These are phyloP conservation scores for Neoniphon sammara DNA, from an alignment of 2,797 vertebrate species.

Conservation along the genomic window DNA sequence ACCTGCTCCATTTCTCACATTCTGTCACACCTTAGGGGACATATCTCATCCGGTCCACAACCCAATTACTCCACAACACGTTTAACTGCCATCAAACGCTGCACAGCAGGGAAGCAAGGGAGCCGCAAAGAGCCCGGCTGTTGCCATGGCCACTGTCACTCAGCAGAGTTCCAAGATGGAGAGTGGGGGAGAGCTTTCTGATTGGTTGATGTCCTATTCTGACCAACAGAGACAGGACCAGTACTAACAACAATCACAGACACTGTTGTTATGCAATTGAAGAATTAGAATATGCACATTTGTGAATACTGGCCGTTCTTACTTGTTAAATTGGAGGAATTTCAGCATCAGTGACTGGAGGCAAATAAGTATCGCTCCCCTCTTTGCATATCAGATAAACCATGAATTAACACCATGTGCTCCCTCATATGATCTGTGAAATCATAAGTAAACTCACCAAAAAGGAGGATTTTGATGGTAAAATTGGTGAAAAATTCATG, in stretches of 20 bases:
- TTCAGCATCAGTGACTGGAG: conserved; percentile 46
- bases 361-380: conserved; percentile 30
- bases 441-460: conserved; percentile 34
- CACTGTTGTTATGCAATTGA: conserved; percentile 77
- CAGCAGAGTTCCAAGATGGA: conserved; percentile 77
- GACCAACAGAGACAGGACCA: conserved; percentile 66
- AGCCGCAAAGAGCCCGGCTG: conserved; percentile 68
- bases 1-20: conserved; percentile 81
- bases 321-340: conserved; percentile 56
- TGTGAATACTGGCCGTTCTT: conserved; percentile 60
- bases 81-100: conserved; percentile 75
- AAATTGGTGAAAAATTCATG: background rate
- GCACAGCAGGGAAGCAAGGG: conserved; percentile 68
- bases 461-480: background rate
- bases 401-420: conserved; percentile 55
- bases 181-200: conserved; percentile 48
- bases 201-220: conserved; percentile 69
- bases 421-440: conserved; percentile 56
- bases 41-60: conserved; percentile 75
- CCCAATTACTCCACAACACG: conserved; percentile 78
- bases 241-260: conserved; percentile 69
- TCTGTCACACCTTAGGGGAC: conserved; percentile 80
- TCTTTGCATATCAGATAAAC: conserved; percentile 49
- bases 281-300: conserved; percentile 73
- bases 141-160: conserved; percentile 83